Evolutionary conservation across 2,888 invertebrate species (phyloP), one percentile per base, ranked within the genome.

Genomic region (Seira musarum): DNA sequence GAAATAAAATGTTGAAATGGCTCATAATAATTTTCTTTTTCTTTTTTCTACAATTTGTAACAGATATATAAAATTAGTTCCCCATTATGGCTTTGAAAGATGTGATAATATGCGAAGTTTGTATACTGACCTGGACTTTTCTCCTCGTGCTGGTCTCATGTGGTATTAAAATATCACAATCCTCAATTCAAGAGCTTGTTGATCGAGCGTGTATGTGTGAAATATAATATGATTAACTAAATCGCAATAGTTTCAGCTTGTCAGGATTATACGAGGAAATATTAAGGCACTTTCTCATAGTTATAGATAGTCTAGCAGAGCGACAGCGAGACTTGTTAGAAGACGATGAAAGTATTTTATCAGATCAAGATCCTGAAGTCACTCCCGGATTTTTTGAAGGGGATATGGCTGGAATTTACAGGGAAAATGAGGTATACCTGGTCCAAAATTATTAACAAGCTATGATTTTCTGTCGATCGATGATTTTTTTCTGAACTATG

Each of bases 341-440:
- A 3, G 82, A 81, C 35, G 77, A 81, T 63, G 76, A 74, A 2
- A 80, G 83, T 13, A 19, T 74, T 5, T 61, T 79, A 60, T 81
- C 78, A 1, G 85, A 87, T n/a, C 90, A 91, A 85, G 93, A 93
- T 88, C 92, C 93, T 0, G 93, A 93, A 89, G 91, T 93, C 0
- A 90, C 90, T 81, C 93, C 93, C 0, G 92, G 92, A 17, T 88
- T 93, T 35, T 93, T 91, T 87, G 92, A 93, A 88, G 93, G 93
- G 1, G 93, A 93, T 84, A 93, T 93, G 89, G 93, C 93, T 0
- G 90, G 93, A 83, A 91, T 91, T 5, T 81, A 72, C 35, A 65
- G 72, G 91, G 68, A 92, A 89, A 87, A 89, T 88, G 64, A 78
- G 24, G 78, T 83, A 65, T 66, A 49, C 17, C n/a, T 6, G n/a